Conservation (phyloP, 2,113 vertebrate species). For the Tauraco erythrolophus region DNA sequence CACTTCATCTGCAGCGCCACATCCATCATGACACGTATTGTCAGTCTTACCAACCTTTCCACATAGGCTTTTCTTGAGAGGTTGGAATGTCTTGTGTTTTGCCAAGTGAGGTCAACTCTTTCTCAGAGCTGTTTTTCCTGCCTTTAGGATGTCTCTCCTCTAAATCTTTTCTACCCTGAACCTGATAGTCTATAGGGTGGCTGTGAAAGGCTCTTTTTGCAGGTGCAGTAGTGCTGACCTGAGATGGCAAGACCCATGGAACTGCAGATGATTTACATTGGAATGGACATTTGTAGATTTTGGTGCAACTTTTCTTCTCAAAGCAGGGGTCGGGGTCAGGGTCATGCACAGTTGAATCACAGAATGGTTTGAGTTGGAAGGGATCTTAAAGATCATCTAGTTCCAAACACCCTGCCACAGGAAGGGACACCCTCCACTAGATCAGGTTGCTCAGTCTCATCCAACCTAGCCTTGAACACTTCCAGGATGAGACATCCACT, state of each 20-base stretch:
- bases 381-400: too few species aligned
- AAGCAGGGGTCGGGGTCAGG: not conserved
- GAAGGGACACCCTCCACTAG: too few species aligned
- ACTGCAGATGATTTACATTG: not conserved
- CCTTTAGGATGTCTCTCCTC: not conserved
- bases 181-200: not conserved
- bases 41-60: not conserved
- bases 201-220: not conserved
- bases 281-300: not conserved
- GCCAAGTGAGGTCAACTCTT: not conserved
- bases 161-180: not conserved
- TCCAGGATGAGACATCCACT: too few species aligned
- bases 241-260: accelerated
- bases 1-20: not conserved
- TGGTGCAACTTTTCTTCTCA: not conserved
- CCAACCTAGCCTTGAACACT: too few species aligned
- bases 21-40: not conserved
- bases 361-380: too few species aligned
- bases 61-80: not conserved
- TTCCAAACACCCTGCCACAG: too few species aligned
- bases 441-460: too few species aligned
- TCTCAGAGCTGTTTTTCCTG: not conserved
- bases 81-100: not conserved
- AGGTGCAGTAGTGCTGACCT: not conserved
- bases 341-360: not conserved